Evolutionary conservation across 2,888 invertebrate genomes (phyloP), one percentile per base, ranked within the genome.

Genomic region (Lasioglossum marginatum): DNA sequence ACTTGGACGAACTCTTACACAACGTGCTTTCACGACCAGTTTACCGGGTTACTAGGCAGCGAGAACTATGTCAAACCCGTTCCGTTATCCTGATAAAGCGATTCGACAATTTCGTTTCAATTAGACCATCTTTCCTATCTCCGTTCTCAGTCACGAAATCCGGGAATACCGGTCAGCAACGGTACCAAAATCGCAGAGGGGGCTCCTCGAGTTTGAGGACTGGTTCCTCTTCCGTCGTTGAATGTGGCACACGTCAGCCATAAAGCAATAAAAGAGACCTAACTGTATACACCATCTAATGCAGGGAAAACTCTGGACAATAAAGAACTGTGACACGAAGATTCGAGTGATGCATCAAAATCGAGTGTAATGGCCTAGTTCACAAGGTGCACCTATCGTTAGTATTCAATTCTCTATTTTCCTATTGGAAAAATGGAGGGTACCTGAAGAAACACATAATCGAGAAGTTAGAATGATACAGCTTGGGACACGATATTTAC

Each of bases 91-190:
- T 12, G 63, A 31, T 14, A n/a, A 31, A 27, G 27, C 63, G 63
- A 27, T 63, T 27, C 63, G 27, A 63, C 63, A n/a, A n/a, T n/a
- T 57, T 57, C n/a, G 57, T 57, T 57, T 57, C 57, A 57, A 57
- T n/a, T 57, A 57, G 57, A 57, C 57, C 57, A n/a, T 57, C 10
- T 8, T 57, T 57, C 10, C 57, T n/a, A 57, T 23, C n/a, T n/a
- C 3, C 10, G 57, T 63, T 14, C 16, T 27, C 5, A 27, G 27
- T 27, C 63, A 27, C 31, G 63, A 31, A 63, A 63, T 63, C 27
- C 31, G 31, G 63, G 12, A 63, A 63, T 63, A 63, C 63, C 63
- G 63, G 63, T 63, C 63, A 12, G 63, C 63, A 63, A 63, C 63
- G 63, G 63, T 63, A 63, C 63, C 63, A 27, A 63, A 63, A 63